Base-by-base conservation (phyloP, 2,797 vertebrate genomes). In the Enteromius treurensis region DNA sequence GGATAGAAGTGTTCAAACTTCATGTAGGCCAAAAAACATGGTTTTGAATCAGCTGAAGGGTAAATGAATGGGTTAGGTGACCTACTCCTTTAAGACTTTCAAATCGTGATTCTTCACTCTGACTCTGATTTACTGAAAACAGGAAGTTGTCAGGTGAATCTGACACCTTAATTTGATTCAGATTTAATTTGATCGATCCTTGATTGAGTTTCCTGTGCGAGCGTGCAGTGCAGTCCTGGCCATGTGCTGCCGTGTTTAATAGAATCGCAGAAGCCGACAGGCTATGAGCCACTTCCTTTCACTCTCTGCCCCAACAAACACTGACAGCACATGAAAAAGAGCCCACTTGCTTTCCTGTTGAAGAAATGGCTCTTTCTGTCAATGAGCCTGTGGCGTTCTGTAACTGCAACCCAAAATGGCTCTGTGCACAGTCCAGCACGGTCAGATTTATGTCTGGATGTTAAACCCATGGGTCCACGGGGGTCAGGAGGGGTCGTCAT, bases 321-420 rank as follows among this genome's bases (percentile, higher is more conserved):
- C 58, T 74, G 76, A 86, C 76, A 79, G 75, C 74, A 55, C 84
- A 68, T 87, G 80, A 87, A 84, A 74, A 88, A 89, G 65, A 79
- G 47, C 21, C 53, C 70, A 84, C 86, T 87, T 65, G 77, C 87
- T 88, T 79, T 82, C 85, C 81, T 74, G 81, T 87, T 85, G 29
- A 81, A 83, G 65, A 76, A 87, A 84, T 49, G 53, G 45, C 29
- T 64, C 42, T 67, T 80, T 83, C 84, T 73, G 69, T 74, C 75
- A 79, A 49, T 15, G 62, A 83, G 77, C 83, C 62, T n/a, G 58
- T 82, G 49, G 60, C 53, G n/a, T 77, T 51, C 68, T 81, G 49
- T 51, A 80, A 80, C 71, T 26, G 40, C 71, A 64, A 55, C 21
- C 34, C 77, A 32, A 77, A 75, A 69, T 37, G 67, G 29, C 37